Base-by-base conservation (phyloP, 2,113 vertebrate genomes). In the Petrocephalus zakoni region DNA sequence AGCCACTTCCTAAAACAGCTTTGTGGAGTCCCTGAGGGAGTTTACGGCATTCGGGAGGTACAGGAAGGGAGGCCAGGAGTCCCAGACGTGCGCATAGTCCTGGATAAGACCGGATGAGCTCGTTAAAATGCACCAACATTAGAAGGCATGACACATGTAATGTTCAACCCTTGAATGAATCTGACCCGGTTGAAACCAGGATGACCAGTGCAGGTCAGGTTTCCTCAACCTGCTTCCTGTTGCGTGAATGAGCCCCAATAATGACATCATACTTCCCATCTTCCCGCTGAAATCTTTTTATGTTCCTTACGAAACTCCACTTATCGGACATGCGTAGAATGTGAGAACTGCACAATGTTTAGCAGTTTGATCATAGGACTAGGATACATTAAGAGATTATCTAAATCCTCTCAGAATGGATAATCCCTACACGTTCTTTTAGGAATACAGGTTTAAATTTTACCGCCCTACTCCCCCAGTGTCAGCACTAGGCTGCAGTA, bases 141-240 rank as follows among this genome's bases (percentile, higher is more conserved):
- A 78, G 72, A 42, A 34, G 34, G 13, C 29, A 89, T 89, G 89
- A 92, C 90, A 90, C 68, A 55, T 6, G 61, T 29, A 19, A 47
- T 90, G 91, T 91, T 93, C 89, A 92, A 93, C 92, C 91, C 72
- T 90, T 90, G 88, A 94, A 93, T 94, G 95, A 94, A 91, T 87
- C 90, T 0, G 87, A 94, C 95, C 92, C 94, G 92, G 88, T 29
- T 89, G 15, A 46, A n/a, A 13, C 87, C 51, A 13, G 34, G 87
- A 22, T 55, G 88, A 51, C 87, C 88, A n/a, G 17, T 91, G 90
- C 93, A 91, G 90, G 91, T 89, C 92, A 46, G 11, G 75, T 82
- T 81, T 64, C 47, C 64, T 81, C 75, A 29, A 56, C 22, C 52
- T 6, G 13, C 51, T 49, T 56, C 87, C 19, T 88, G 84, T 25